Conservation (phyloP, 2,888 invertebrate species). For the Nemotelus nigrinus region DNA sequence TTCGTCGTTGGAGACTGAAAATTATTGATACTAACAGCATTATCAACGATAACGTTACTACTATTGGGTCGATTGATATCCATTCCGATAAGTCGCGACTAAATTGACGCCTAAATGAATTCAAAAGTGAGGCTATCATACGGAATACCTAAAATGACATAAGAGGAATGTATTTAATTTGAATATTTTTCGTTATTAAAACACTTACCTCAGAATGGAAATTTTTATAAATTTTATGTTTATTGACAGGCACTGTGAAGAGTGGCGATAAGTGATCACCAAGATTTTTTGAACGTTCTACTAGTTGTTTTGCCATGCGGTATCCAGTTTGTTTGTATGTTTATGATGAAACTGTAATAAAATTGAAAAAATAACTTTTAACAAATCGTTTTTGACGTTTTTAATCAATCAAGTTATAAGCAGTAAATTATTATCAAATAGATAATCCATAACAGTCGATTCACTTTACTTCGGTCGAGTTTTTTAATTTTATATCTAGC, state of each 20-base stretch:
- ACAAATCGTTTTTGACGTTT: no score
- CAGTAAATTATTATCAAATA: no score
- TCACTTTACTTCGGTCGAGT: no score
- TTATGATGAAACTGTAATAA: conserved; percentile 39
- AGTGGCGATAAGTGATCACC: conserved; percentile 53
- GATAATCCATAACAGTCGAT: no score
- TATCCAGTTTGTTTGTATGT: conserved; percentile 44
- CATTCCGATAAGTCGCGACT: conserved; percentile 66
- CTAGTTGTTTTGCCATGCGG: conserved; percentile 54
- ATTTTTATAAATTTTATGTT: conserved; percentile 50
- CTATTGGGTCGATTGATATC: conserved; percentile 58
- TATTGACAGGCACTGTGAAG: conserved; percentile 52
- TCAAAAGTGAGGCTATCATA: conserved; percentile 53
- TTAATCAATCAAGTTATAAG: no score
- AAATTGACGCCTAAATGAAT: conserved; percentile 60
- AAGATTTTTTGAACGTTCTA: conserved; percentile 52
- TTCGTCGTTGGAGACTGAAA: background rate
- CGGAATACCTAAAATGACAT: conserved; percentile 51
- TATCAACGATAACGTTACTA: conserved; percentile 3
- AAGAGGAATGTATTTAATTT: background rate
- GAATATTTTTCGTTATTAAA: background rate
- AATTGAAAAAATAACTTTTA: background rate
- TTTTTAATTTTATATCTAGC: no score
- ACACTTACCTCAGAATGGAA: conserved; percentile 50
- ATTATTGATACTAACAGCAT: background rate